These are phyloP conservation scores for Ips nitidus DNA, from an alignment of 1,140 invertebrate species.

Conservation along the genomic window DNA sequence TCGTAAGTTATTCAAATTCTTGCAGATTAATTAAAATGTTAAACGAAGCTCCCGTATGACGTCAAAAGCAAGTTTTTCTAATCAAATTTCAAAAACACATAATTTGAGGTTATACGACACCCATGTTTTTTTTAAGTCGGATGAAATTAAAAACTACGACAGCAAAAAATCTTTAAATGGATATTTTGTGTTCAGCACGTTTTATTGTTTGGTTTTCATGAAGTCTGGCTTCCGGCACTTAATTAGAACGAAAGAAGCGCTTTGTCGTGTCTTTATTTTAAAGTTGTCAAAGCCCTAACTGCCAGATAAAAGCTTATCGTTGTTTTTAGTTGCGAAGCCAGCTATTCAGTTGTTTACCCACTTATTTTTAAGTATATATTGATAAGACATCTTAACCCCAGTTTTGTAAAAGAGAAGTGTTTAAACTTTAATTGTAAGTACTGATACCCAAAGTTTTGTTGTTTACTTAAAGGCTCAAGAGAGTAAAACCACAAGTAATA, in stretches of 20 bases:
- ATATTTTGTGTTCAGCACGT: neutral
- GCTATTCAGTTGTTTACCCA: neutral
- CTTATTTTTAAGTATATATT: no score
- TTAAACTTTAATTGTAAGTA: no score
- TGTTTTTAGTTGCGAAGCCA: neutral
- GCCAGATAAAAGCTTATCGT: constrained; percentile 8
- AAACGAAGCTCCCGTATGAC: neutral
- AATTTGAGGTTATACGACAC: neutral
- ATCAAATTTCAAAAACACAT: neutral
- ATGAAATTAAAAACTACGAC: neutral
- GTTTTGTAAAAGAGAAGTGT: no score
- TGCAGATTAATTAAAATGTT: neutral
- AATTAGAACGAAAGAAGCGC: constrained; percentile 2
- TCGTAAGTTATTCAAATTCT: neutral
- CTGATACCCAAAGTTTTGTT: no score
- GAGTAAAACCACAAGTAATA: no score
- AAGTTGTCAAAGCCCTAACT: constrained; percentile 8
- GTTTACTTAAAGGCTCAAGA: no score
- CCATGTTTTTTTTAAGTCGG: neutral
- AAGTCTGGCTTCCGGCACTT: constrained; percentile 6
- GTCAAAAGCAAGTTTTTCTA: neutral
- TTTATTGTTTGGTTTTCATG: neutral
- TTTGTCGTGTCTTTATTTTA: constrained; percentile 10
- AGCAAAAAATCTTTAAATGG: neutral
- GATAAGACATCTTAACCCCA: no score